Percentiles rank a stretch among this genome's conserved stretches.
These are phyloP conservation scores for Odontothrips loti DNA, from an alignment of 2,888 invertebrate species.

Conservation along the genomic window DNA sequence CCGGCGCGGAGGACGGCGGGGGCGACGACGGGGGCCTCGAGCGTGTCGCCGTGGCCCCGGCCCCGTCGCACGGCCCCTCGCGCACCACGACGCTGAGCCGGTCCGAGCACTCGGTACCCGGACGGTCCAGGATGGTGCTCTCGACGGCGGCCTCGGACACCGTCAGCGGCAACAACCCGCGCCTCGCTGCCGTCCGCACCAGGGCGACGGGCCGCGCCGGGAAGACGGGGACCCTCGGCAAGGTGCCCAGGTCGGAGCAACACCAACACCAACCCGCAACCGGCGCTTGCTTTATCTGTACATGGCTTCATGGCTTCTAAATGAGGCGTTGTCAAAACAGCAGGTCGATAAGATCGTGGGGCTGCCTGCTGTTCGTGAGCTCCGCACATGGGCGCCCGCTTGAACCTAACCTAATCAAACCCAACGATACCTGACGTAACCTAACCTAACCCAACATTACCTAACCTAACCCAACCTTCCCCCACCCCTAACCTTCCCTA, in stretches of 20 bases:
- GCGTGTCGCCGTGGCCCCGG: not conserved
- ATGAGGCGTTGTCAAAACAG: too few species aligned
- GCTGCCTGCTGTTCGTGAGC: too few species aligned
- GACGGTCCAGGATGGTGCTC: not conserved
- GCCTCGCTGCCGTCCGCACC: not conserved
- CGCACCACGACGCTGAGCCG: slow-evolving; percentile 1
- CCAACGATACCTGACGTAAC: too few species aligned
- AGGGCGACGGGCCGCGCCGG: not conserved
- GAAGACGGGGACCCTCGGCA: not conserved
- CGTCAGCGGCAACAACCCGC: not conserved
- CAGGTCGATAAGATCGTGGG: too few species aligned
- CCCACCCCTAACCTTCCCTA: too few species aligned
- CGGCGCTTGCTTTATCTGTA: too few species aligned
- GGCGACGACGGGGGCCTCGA: not conserved
- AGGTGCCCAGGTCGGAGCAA: not conserved
- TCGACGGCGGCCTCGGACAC: not conserved
- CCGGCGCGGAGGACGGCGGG: not conserved
- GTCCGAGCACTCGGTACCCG: not conserved
- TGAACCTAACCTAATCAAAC: too few species aligned
- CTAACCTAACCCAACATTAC: too few species aligned
- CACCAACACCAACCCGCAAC: too few species aligned
- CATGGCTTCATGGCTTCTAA: too few species aligned
- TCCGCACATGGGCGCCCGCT: too few species aligned
- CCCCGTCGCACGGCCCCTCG: not conserved
- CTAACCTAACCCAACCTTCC: too few species aligned